phyloP scores from a whole-genome alignment of 1,140 invertebrate genomes.

The Psix sp. region DNA sequence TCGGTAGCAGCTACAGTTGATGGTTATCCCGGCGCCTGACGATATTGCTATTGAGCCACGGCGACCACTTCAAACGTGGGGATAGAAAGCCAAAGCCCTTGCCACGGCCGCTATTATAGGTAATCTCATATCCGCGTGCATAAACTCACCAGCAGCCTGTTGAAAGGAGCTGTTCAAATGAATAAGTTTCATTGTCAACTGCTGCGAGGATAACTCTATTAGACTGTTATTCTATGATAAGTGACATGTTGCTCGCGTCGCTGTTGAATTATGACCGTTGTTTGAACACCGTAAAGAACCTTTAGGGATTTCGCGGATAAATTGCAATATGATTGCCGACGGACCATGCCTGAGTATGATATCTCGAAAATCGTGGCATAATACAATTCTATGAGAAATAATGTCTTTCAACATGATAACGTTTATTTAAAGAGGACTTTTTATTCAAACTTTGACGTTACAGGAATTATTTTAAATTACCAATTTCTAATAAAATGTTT shows the following conservation, averaged over 20 bases:
- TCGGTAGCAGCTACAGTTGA: too few relatives aligned
- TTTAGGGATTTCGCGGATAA: too few relatives aligned
- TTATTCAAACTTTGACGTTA: too few relatives aligned
- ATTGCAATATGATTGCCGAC: too few relatives aligned
- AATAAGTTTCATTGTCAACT: slow-evolving; percentile 51
- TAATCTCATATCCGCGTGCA: slow-evolving; percentile 49
- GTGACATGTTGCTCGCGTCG: slow-evolving; percentile 29
- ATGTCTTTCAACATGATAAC: too few relatives aligned
- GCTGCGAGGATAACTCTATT: slow-evolving; percentile 43
- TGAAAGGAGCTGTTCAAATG: slow-evolving; percentile 41
- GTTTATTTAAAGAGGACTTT: too few relatives aligned
- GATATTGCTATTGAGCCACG: slow-evolving; percentile 50
- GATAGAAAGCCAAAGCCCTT: slow-evolving; percentile 42
- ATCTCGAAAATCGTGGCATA: too few relatives aligned
- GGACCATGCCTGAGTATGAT: too few relatives aligned
- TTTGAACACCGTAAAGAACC: too few relatives aligned
- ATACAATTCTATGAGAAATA: too few relatives aligned
- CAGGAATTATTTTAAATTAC: too few relatives aligned
- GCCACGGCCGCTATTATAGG: slow-evolving; percentile 44
- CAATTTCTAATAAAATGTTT: too few relatives aligned
- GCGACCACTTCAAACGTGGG: slow-evolving; percentile 51
- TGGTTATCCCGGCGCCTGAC: slow-evolving; percentile 45
- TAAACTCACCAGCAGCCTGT: slow-evolving; percentile 41
- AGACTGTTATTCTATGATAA: slow-evolving; percentile 50
- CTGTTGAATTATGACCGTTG: slow-evolving; percentile 19